These are phyloP conservation scores for Papilio machaon DNA, from an alignment of 1,140 invertebrate species.

Conservation along the genomic window DNA sequence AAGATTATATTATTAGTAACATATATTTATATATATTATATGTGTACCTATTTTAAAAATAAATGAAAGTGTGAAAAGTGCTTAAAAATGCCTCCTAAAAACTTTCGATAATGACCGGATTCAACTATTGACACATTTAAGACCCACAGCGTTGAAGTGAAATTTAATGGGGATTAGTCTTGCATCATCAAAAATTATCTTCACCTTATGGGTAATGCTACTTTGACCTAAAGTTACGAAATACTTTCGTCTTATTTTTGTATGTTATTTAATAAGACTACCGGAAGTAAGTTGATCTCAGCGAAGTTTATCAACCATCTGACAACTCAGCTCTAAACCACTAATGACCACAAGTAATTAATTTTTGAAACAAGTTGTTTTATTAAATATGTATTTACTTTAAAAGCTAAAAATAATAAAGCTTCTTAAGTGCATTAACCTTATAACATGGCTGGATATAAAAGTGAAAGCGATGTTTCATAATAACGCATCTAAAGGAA, in stretches of 20 bases:
- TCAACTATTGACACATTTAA: constrained; percentile 24
- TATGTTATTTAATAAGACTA: not conserved
- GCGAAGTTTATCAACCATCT: not conserved
- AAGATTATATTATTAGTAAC: too few relatives aligned
- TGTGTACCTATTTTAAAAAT: too few relatives aligned
- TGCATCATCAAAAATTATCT: constrained; percentile 34
- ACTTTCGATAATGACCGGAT: not conserved
- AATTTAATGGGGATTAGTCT: constrained; percentile 35
- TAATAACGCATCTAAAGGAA: constrained; percentile 25
- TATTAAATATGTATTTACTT: not conserved
- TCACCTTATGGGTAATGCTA: constrained; percentile 13
- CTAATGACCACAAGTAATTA: not conserved
- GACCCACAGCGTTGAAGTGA: constrained; percentile 7
- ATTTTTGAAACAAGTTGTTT: not conserved
- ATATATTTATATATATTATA: too few relatives aligned
- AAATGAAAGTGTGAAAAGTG: not conserved
- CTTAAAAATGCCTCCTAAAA: not conserved
- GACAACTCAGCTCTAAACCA: too few relatives aligned
- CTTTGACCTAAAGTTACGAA: constrained; percentile 15
- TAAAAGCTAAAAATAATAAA: not conserved
- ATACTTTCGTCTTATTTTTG: not conserved
- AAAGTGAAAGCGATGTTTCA: constrained; percentile 33
- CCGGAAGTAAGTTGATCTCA: constrained; percentile 1
- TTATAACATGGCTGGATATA: constrained; percentile 15
- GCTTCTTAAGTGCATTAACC: constrained; percentile 2